Conservation (phyloP, 2,888 invertebrate genomes). For the Catotricha subobsoleta region DNA sequence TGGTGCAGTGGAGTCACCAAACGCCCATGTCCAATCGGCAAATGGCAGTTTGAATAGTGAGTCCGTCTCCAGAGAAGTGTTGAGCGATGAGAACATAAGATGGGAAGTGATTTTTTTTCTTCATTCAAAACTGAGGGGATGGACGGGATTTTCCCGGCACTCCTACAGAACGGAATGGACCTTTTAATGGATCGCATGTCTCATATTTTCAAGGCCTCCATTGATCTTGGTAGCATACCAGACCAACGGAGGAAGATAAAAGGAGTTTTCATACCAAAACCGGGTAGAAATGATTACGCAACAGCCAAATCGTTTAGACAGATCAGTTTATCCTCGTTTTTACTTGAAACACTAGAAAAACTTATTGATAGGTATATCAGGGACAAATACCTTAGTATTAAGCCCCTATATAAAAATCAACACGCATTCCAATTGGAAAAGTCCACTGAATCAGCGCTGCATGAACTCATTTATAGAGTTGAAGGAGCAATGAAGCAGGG, state of each 20-base stretch:
- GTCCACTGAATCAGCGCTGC: constrained; percentile 9
- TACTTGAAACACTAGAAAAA: constrained; percentile 14
- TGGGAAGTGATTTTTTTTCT: too few species aligned
- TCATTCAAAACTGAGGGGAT: too few species aligned
- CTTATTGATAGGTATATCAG: constrained; percentile 12
- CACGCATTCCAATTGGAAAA: constrained; percentile 12
- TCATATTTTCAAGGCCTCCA: constrained; percentile 1
- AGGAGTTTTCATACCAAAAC: constrained; percentile 12
- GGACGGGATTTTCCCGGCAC: too few species aligned
- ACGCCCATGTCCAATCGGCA: too few species aligned
- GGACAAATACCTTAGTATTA: constrained; percentile 1
- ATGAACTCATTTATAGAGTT: neutral
- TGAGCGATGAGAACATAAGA: too few species aligned
- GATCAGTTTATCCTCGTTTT: constrained; percentile 13
- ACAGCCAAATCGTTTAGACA: constrained; percentile 11
- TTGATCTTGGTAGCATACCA: constrained; percentile 3
- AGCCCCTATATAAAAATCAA: constrained; percentile 9
- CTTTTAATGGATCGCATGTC: too few species aligned
- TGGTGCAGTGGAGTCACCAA: too few species aligned
- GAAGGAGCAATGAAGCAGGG: neutral
- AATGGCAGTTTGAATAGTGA: too few species aligned
- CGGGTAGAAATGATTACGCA: constrained; percentile 10
- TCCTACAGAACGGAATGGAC: too few species aligned
- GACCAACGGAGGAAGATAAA: constrained; percentile 2
- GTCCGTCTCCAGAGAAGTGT: too few species aligned